Percentiles rank a stretch among this genome's conserved stretches.
Conservation (phyloP, 92 coral and sea anemone species). For the Scolanthus callimorphus region DNA sequence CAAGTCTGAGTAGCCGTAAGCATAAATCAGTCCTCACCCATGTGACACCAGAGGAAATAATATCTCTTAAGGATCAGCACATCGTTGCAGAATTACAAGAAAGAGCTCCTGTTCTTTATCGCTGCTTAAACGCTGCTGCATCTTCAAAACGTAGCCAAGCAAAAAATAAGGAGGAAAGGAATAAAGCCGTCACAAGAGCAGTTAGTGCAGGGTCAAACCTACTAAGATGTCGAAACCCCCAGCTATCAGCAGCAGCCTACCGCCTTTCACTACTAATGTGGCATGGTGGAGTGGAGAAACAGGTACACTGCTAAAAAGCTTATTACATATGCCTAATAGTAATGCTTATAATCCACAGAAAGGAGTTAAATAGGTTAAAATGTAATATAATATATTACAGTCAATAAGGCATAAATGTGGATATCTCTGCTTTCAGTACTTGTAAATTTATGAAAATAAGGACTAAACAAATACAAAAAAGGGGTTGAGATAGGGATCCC, state of each 20-base stretch:
- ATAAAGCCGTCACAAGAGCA: neutral
- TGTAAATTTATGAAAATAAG: no score
- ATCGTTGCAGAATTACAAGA: neutral
- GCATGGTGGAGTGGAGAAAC: neutral
- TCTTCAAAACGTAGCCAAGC: neutral
- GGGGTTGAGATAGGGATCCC: no score
- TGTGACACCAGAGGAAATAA: neutral
- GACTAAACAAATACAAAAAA: no score
- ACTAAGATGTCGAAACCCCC: neutral
- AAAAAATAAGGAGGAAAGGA: neutral
- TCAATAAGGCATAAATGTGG: no score
- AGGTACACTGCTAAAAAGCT: neutral
- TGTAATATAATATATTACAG: no score
- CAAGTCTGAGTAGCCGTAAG: neutral
- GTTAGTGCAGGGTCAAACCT: neutral
- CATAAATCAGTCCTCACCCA: neutral
- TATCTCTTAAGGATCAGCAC: neutral
- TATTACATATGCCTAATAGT: neutral
- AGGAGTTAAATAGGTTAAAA: no score
- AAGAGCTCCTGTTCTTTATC: neutral
- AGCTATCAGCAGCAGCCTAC: neutral
- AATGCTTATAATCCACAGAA: neutral
- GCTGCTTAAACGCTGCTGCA: neutral
- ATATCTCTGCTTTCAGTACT: no score
- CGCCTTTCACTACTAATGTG: neutral